phyloP scores from a whole-genome alignment of 1,140 invertebrate genomes.

The Lycorma delicatula region DNA sequence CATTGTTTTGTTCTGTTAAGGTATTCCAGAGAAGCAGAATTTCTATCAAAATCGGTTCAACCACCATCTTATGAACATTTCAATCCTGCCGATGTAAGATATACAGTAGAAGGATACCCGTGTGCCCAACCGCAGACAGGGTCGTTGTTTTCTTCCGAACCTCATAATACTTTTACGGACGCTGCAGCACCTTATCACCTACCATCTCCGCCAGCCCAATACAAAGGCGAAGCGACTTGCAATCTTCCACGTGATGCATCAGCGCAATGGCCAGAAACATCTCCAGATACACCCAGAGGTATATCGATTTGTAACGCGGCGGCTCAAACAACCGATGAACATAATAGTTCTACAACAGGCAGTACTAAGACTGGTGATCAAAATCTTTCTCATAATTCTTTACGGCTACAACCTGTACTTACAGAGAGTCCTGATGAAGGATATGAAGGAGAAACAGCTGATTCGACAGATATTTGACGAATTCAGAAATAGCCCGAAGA shows the following conservation, averaged over 20 bases:
- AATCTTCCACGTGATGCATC: conserved; percentile 33
- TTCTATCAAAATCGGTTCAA: conserved; percentile 43
- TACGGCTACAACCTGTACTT: conserved; percentile 44
- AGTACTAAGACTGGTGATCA: background rate
- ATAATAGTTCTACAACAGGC: background rate
- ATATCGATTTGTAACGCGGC: conserved; percentile 22
- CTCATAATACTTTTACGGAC: conserved; percentile 28
- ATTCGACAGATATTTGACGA: conserved; percentile 42
- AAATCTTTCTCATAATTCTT: background rate
- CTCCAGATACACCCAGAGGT: conserved; percentile 11
- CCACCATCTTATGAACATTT: conserved; percentile 44
- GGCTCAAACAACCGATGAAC: conserved; percentile 25
- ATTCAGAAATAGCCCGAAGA: background rate
- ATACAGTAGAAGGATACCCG: conserved; percentile 71
- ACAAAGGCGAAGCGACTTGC: conserved; percentile 42
- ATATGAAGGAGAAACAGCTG: conserved; percentile 63
- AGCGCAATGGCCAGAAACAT: conserved; percentile 24
- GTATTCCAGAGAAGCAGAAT: conserved; percentile 58
- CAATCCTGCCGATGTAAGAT: conserved; percentile 52
- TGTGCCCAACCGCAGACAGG: conserved; percentile 26
- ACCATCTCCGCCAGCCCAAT: conserved; percentile 58
- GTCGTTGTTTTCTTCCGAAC: conserved; percentile 29
- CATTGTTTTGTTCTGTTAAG: too few species aligned
- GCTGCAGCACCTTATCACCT: conserved; percentile 43
- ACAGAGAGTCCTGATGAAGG: conserved; percentile 80